phyloP scores from a whole-genome alignment of 2,797 vertebrate species.

The Melanotaenia parkinsoni region DNA sequence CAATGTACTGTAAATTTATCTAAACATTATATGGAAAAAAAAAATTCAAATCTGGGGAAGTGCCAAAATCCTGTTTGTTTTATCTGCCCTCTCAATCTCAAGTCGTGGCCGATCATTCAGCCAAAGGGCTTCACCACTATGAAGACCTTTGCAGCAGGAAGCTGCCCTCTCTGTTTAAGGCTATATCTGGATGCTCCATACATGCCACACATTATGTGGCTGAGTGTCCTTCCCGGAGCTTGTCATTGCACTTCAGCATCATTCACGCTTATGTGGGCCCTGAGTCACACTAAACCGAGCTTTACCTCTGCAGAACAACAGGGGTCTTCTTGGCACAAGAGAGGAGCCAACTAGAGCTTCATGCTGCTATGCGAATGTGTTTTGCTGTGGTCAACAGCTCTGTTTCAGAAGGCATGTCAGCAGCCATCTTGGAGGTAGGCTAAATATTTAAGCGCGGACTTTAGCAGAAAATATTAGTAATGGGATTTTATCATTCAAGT shows the following conservation, averaged over 20 bases:
- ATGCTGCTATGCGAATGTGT: constrained; percentile 85
- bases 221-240: constrained; percentile 50
- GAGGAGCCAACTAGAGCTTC: constrained; percentile 88
- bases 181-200: constrained; percentile 54
- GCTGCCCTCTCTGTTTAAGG: constrained; percentile 58
- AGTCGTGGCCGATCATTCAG: constrained; percentile 34
- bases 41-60: constrained; percentile 34
- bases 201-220: constrained; percentile 43
- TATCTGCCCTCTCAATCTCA: constrained; percentile 26
- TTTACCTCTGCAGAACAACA: constrained; percentile 77
- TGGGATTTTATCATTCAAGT: constrained; percentile 3
- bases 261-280: constrained; percentile 67
- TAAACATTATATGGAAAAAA: constrained; percentile 27
- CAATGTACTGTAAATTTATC: constrained; percentile 33
- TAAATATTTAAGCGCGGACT: constrained; percentile 39
- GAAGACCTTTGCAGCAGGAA: constrained; percentile 39
- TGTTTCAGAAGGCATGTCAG: constrained; percentile 95
- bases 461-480: constrained; percentile 15
- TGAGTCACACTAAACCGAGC: constrained; percentile 65
- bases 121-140: constrained; percentile 42
- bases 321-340: constrained; percentile 89
- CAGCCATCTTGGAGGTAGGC: constrained; percentile 92
- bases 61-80: constrained; percentile 13
- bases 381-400: constrained; percentile 94
- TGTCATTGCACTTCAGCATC: constrained; percentile 71